A percentile compares a stretch with the other conserved stretches of the same genome.
These are phyloP conservation scores for Hyperoplus lanceolatus DNA, from an alignment of 2,797 vertebrate genomes.

Conservation along the genomic window DNA sequence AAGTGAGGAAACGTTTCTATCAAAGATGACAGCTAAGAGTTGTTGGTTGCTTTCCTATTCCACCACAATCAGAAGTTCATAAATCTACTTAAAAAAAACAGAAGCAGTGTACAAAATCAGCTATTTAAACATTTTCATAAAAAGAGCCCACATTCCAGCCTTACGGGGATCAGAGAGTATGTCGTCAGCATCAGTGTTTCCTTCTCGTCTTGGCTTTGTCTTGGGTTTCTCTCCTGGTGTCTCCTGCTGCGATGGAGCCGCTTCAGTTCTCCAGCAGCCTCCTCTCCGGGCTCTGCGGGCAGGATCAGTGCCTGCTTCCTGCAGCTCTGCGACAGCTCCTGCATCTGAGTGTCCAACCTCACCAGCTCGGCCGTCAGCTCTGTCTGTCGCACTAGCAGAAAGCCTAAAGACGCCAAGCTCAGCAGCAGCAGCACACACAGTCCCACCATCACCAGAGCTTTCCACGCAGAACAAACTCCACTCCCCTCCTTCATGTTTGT, in stretches of 20 bases:
- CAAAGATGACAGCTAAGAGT: conserved; percentile 18
- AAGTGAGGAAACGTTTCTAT: conserved; percentile 13
- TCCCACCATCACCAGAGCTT: conserved; percentile 72
- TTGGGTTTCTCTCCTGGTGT: conserved; percentile 52
- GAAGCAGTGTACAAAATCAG: neutral
- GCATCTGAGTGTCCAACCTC: conserved; percentile 78
- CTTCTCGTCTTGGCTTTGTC: conserved; percentile 66
- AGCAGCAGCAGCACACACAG: conserved; percentile 82
- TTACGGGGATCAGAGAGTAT: conserved; percentile 93
- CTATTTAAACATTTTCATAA: neutral
- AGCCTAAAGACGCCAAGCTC: conserved; percentile 82
- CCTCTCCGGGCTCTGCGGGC: conserved; percentile 21
- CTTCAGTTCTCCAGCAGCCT: conserved; percentile 24
- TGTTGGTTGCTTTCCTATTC: conserved; percentile 9
- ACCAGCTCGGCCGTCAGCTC: conserved; percentile 84
- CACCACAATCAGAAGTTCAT: neutral
- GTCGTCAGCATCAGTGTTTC: conserved; percentile 90
- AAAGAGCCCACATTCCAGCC: conserved; percentile 45
- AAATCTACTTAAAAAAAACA: neutral
- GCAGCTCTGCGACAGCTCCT: conserved; percentile 65
- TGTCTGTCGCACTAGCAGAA: conserved; percentile 85
- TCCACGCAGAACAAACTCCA: conserved; percentile 58
- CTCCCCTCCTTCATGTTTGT: conserved; percentile 64
- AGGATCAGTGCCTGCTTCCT: conserved; percentile 26
- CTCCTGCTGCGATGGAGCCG: conserved; percentile 80